A percentile compares a stretch with the other conserved stretches of the same genome.
These are phyloP conservation scores for Pteruthius melanotis DNA, from an alignment of 2,113 vertebrate species.

Conservation along the genomic window DNA sequence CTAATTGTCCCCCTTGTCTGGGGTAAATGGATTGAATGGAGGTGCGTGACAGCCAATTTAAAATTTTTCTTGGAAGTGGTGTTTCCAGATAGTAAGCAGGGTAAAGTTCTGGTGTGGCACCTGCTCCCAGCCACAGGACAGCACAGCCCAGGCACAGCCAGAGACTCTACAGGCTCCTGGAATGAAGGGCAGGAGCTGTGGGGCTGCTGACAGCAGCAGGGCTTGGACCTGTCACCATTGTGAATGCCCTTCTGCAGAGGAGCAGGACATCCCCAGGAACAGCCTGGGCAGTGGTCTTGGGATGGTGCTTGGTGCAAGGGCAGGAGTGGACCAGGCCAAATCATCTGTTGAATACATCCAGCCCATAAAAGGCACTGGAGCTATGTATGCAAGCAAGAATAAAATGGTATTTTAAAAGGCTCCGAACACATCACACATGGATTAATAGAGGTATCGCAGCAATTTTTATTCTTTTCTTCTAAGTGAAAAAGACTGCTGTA, in stretches of 20 bases:
- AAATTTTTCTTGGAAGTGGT: not conserved
- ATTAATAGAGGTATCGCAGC: not conserved
- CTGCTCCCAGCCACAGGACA: not conserved
- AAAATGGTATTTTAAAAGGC: not conserved
- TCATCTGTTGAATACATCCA: not conserved
- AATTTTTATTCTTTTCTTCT: not conserved
- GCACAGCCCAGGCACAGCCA: rapidly evolving
- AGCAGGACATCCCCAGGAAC: not conserved
- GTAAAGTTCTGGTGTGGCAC: not conserved
- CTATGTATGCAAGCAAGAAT: not conserved
- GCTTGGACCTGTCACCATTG: not conserved
- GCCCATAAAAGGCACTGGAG: not conserved
- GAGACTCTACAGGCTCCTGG: not conserved
- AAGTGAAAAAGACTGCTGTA: not conserved
- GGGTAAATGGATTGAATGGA: not conserved
- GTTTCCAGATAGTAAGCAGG: not conserved
- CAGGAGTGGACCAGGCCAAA: not conserved
- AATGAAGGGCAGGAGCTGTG: rapidly evolving
- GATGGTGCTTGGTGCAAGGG: not conserved
- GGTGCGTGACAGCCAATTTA: not conserved
- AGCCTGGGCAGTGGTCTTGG: not conserved
- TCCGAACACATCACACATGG: rapidly evolving
- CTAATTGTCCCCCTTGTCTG: not conserved
- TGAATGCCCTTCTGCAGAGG: not conserved
- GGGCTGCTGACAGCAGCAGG: not conserved